Evolutionary conservation across 2,113 vertebrate species (phyloP).

Genomic region (Notarius lentiginosus): DNA sequence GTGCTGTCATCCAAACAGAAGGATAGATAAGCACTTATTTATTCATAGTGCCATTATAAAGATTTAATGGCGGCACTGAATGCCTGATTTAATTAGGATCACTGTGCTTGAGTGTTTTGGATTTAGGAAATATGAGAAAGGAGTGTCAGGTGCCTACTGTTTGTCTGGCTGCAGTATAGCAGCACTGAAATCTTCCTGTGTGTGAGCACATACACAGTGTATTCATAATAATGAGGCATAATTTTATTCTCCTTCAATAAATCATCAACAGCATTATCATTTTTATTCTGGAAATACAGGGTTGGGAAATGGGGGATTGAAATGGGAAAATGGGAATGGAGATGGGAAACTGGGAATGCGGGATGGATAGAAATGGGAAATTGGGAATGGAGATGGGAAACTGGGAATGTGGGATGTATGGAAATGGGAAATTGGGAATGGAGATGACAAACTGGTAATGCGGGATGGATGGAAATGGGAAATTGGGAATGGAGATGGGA

Average conservation of each 20-base stretch:
- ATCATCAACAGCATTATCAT: background rate
- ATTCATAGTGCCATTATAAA: slow-evolving; percentile 18
- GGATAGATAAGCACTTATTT: slow-evolving; percentile 20
- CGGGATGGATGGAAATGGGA: no score
- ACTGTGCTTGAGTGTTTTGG: background rate
- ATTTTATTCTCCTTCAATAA: background rate
- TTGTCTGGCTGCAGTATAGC: background rate
- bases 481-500: no score
- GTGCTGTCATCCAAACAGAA: background rate
- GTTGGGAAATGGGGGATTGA: no score
- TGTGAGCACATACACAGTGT: background rate
- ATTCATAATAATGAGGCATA: background rate
- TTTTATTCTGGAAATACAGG: background rate
- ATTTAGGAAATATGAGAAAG: background rate
- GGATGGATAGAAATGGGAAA: no score
- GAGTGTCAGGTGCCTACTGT: background rate
- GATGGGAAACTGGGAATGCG: no score
- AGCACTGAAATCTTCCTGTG: background rate
- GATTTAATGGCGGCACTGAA: slow-evolving; percentile 5
- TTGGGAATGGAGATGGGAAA: no score
- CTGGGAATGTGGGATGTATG: no score
- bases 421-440: no score
- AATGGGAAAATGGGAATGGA: no score
- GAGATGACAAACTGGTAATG: no score
- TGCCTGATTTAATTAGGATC: background rate